Conservation (phyloP, 2,113 vertebrate species). For the Cebus imitator region DNA sequence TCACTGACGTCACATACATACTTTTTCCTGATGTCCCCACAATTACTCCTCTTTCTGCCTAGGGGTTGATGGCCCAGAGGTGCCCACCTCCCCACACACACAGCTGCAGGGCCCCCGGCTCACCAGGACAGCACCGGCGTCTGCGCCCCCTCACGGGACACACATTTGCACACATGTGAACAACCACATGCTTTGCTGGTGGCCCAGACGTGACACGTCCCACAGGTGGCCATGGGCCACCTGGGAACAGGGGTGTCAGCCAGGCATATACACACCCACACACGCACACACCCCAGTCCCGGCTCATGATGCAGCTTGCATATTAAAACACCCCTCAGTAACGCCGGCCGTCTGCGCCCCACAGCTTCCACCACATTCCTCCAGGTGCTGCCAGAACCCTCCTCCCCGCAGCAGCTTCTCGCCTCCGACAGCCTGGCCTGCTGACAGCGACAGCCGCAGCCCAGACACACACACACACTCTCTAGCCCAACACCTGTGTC, state of each 20-base stretch:
- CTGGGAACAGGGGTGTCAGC: neutral
- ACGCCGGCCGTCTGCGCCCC: neutral
- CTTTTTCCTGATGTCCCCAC: neutral
- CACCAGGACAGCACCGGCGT: accelerated
- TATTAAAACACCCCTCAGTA: neutral
- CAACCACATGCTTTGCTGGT: neutral
- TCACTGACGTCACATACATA: conserved; percentile 51
- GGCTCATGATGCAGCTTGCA: neutral
- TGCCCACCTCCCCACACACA: neutral
- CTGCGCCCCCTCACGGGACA: neutral
- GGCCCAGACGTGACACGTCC: conserved; percentile 3
- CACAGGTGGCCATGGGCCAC: conserved; percentile 61
- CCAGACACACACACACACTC: conserved; percentile 40
- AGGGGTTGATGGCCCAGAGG: neutral
- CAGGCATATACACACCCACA: neutral
- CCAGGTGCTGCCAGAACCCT: conserved; percentile 42
- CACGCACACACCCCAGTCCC: neutral
- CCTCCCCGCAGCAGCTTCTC: conserved; percentile 24
- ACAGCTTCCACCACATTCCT: conserved; percentile 8
- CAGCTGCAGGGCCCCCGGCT: neutral
- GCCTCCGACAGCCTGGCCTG: conserved; percentile 44
- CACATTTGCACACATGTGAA: neutral
- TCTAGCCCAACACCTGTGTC: conserved; percentile 63
- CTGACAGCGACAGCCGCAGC: conserved; percentile 57
- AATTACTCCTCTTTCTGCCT: neutral